These are phyloP conservation scores for Cataglyphis cursor DNA, from an alignment of 2,888 invertebrate species.

Conservation along the genomic window DNA sequence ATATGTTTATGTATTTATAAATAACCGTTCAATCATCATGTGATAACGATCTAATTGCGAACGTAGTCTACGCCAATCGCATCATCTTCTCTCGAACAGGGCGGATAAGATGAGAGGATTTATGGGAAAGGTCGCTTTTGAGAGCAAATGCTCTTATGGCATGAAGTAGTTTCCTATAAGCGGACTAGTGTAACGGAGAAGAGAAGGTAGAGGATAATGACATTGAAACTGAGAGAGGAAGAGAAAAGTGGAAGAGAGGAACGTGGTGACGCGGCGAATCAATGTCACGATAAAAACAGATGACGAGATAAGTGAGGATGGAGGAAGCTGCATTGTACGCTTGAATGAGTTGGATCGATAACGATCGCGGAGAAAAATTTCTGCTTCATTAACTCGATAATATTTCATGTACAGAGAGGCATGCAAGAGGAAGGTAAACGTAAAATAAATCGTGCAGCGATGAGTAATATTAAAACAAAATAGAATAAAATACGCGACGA, in stretches of 20 bases:
- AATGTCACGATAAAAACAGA: conserved; percentile 53
- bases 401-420: conserved; percentile 20
- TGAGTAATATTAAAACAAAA: background rate
- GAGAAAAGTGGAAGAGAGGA: conserved; percentile 33
- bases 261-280: conserved; percentile 44
- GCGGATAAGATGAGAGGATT: conserved; percentile 47
- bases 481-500: background rate
- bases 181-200: conserved; percentile 53
- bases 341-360: conserved; percentile 47
- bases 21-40: conserved; percentile 55
- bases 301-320: conserved; percentile 46
- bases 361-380: conserved; percentile 23
- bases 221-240: conserved; percentile 19
- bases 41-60: conserved; percentile 55
- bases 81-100: conserved; percentile 18
- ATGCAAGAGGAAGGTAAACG: background rate
- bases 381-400: conserved; percentile 35
- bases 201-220: conserved; percentile 44
- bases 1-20: background rate
- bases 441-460: background rate
- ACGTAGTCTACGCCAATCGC: background rate
- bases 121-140: conserved; percentile 50
- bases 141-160: conserved; percentile 55
- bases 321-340: background rate
- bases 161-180: conserved; percentile 56